These are phyloP conservation scores for Platycheirus albimanus DNA, from an alignment of 2,888 invertebrate genomes.

Conservation along the genomic window DNA sequence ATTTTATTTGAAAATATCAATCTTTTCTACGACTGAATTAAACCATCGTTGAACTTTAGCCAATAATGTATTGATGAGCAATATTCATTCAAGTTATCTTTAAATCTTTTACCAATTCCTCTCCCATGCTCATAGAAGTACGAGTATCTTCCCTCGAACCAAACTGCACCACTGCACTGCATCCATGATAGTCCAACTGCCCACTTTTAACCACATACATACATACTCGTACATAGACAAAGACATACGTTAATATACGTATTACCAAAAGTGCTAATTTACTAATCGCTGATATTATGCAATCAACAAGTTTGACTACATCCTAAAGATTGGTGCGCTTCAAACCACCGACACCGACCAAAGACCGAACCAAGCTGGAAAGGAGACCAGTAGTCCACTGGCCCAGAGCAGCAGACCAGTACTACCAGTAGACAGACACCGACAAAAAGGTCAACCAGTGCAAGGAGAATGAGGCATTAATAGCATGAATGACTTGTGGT, in stretches of 20 bases:
- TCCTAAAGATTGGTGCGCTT: constrained; percentile 51
- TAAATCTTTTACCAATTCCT: constrained; percentile 40
- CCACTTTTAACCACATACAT: constrained; percentile 18
- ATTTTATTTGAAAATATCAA: constrained; percentile 49
- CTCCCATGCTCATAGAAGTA: constrained; percentile 41
- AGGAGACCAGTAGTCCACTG: constrained; percentile 70
- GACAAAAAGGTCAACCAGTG: constrained; percentile 74
- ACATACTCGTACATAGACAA: neutral
- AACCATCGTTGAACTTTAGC: constrained; percentile 64
- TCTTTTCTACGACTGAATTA: constrained; percentile 17
- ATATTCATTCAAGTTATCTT: constrained; percentile 44
- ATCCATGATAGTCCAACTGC: constrained; percentile 10
- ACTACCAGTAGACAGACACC: constrained; percentile 47
- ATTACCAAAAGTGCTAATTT: constrained; percentile 53
- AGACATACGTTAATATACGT: too few relatives aligned
- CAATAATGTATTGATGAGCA: constrained; percentile 46
- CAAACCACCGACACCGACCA: constrained; percentile 49
- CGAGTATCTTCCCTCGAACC: neutral
- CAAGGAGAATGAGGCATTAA: constrained; percentile 66
- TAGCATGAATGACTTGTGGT: constrained; percentile 47
- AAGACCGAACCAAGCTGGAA: constrained; percentile 41
- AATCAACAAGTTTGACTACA: constrained; percentile 72
- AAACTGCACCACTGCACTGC: constrained; percentile 8
- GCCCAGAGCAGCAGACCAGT: constrained; percentile 64
- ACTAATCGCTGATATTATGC: constrained; percentile 61